Conservation (phyloP, 2,797 vertebrate genomes). For the Phrynocephalus vlangalii region DNA sequence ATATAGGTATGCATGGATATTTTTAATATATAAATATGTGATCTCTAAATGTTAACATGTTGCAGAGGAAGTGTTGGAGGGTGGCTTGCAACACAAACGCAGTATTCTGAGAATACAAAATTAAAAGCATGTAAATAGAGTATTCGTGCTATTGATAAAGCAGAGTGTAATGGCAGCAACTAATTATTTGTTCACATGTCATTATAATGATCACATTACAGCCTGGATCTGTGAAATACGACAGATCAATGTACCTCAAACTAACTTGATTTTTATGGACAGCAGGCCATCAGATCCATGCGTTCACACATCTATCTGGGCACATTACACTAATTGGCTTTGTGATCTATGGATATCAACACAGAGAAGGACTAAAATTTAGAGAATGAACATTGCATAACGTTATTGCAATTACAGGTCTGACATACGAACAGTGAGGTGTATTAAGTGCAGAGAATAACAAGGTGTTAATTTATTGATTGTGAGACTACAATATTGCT, state of each 20-base stretch:
- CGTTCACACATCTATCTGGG: background rate
- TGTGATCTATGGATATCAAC: background rate
- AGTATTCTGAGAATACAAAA: background rate
- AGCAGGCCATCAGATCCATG: background rate
- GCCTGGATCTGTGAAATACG: background rate
- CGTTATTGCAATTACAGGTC: background rate
- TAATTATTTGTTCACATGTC: background rate
- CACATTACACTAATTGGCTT: background rate
- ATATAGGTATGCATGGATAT: background rate
- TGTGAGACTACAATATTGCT: background rate
- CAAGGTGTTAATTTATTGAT: background rate
- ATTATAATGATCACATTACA: background rate
- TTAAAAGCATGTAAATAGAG: background rate
- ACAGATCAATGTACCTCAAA: background rate
- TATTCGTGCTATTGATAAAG: background rate
- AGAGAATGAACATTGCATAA: background rate
- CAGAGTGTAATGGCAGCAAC: background rate
- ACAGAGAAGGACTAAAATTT: background rate
- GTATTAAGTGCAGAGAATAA: background rate
- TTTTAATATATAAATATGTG: background rate
- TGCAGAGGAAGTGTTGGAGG: no score
- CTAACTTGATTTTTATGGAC: background rate
- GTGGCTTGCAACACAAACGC: no score
- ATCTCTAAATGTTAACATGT: background rate
- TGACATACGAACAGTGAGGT: background rate